Evolutionary conservation across 2,113 vertebrate genomes (phyloP), one percentile per base, ranked within the genome.

Genomic region (Uria aalge): DNA sequence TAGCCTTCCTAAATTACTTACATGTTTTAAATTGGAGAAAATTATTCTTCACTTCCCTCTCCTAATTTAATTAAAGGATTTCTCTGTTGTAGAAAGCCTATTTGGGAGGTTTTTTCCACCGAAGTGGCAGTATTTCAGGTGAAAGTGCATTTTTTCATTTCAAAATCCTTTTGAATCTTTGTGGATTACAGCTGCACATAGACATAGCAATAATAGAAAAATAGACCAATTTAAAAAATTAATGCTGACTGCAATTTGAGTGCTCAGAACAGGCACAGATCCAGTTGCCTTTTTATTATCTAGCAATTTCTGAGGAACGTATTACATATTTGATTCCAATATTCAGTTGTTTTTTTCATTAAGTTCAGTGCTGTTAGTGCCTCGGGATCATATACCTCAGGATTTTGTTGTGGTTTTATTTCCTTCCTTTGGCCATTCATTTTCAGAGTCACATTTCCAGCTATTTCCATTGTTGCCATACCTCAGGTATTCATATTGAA

Each of bases 401-500:
- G 83, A 77, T 86, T 88, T 83, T 84, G n/a, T 76, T 36, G 60
- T 84, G 79, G 38, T 78, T 85, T 92, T 82, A 62, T 91, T 94
- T 94, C 71, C 60, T 94, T 93, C 72, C 52, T 66, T 67, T 83
- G 48, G 12, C 36, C 34, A 13, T 83, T 72, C 20, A 68, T 30
- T 94, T 92, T 94, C 88, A 74, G 57, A 85, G 45, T 84, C 68
- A 81, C 32, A 86, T 95, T 75, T 88, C 63, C 72, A 92, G 82
- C 60, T 90, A 62, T 79, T 94, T 69, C 27, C 64, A 63, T 76
- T 79, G 40, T 67, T 71, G 55, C 48, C 81, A 84, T 57, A 66
- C 53, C 56, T 94, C 63, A 94, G 47, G 26, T 79, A 86, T 81
- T 93, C 72, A 40, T 68, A 78, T 75, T 80, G 52, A 94, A 57